Conservation (phyloP, 2,113 vertebrate species). For the Oreochromis niloticus region DNA sequence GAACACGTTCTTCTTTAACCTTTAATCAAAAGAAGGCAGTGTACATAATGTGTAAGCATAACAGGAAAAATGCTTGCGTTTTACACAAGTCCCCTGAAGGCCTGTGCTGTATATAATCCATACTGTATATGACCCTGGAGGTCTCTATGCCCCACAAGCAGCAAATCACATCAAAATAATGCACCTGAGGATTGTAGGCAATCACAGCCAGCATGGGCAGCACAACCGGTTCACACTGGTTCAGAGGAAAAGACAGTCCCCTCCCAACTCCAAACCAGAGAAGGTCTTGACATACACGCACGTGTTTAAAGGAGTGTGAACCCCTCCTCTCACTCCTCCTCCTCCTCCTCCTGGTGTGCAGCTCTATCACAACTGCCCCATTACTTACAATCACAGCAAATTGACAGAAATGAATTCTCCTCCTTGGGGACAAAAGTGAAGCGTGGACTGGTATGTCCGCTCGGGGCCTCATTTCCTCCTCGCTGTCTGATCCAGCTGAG, state of each 20-base stretch:
- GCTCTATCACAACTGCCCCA: neutral
- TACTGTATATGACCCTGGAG: constrained; percentile 24
- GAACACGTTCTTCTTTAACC: neutral
- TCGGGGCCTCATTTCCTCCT: constrained; percentile 21
- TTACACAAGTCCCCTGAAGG: neutral
- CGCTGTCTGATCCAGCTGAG: constrained; percentile 16
- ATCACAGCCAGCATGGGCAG: neutral
- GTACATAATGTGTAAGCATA: neutral
- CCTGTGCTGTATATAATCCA: constrained; percentile 13
- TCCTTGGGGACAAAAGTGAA: constrained; percentile 21
- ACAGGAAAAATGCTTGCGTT: neutral
- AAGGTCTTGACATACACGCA: constrained; percentile 2
- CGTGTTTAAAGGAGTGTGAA: constrained; percentile 24
- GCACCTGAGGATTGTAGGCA: neutral
- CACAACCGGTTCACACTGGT: constrained; percentile 5
- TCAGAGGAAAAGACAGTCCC: neutral
- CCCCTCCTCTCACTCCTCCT: neutral
- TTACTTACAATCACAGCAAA: constrained; percentile 38
- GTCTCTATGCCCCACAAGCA: neutral
- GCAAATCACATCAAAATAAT: constrained; percentile 41
- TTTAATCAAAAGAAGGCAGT: neutral
- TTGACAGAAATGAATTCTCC: constrained; percentile 28
- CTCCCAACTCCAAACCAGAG: neutral
- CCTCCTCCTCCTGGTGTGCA: neutral
- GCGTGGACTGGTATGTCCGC: neutral